phyloP scores from a whole-genome alignment of 1,140 invertebrate species.

The Pseudomyrmex pallidus region DNA sequence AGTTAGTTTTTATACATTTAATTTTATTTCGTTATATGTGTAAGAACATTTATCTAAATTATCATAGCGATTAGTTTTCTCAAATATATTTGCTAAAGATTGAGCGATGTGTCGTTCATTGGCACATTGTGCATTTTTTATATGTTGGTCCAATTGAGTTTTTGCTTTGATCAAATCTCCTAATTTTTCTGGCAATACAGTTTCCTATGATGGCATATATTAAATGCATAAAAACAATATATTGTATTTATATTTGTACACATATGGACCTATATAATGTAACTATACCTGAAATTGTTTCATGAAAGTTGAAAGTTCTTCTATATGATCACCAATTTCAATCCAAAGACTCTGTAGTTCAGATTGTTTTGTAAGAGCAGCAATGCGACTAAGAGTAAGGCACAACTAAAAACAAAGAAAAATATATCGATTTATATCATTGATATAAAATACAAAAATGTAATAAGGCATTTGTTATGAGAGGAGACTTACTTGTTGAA shows the following conservation, averaged over 20 bases:
- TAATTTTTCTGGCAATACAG: constrained; percentile 82
- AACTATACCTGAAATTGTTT: constrained; percentile 81
- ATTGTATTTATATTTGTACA: constrained; percentile 27
- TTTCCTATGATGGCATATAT: constrained; percentile 74
- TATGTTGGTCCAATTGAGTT: constrained; percentile 74
- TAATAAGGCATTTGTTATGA: constrained; percentile 39
- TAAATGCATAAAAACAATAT: neutral
- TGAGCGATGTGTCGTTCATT: constrained; percentile 78
- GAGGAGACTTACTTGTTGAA: constrained; percentile 86
- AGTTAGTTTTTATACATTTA: neutral
- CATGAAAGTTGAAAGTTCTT: constrained; percentile 79
- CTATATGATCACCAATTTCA: constrained; percentile 80
- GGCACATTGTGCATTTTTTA: constrained; percentile 67
- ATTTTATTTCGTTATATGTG: neutral
- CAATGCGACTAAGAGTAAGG: constrained; percentile 81
- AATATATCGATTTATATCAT: neutral
- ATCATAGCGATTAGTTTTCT: constrained; percentile 75
- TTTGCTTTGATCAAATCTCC: constrained; percentile 81
- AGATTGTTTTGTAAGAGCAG: constrained; percentile 73
- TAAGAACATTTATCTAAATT: constrained; percentile 64
- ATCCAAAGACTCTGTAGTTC: constrained; percentile 80
- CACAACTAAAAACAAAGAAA: constrained; percentile 78
- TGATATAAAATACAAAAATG: neutral
- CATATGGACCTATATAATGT: neutral
- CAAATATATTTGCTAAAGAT: constrained; percentile 76